A percentile compares a stretch with the other conserved stretches of the same genome.
Evolutionary conservation across 1,140 invertebrate species (phyloP).

Genomic region (Drosophila rufa): DNA sequence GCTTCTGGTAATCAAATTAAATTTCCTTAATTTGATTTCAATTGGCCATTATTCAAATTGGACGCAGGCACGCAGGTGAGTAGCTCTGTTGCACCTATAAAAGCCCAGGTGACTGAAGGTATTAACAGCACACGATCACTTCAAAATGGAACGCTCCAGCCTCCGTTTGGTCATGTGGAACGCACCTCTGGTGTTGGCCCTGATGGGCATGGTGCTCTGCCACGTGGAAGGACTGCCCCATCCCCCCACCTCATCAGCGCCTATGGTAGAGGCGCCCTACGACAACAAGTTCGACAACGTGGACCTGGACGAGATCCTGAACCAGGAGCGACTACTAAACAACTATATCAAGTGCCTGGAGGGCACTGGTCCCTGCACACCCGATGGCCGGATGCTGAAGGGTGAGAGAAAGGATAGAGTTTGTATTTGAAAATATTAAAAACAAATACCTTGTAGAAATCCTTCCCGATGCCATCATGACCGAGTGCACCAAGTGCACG

Average conservation of each 20-base stretch:
- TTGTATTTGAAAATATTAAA: not conserved
- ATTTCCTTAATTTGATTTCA: slow-evolving; percentile 62
- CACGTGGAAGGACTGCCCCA: slow-evolving; percentile 47
- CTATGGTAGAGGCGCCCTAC: slow-evolving; percentile 85
- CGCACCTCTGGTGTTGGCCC: not conserved
- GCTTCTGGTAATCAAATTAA: slow-evolving; percentile 60
- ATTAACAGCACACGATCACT: slow-evolving; percentile 12
- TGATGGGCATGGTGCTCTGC: slow-evolving; percentile 5
- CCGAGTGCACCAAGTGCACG: slow-evolving; percentile 88
- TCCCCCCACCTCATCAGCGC: slow-evolving; percentile 55
- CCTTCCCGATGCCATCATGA: slow-evolving; percentile 88
- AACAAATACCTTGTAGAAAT: slow-evolving; percentile 84
- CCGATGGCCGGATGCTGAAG: slow-evolving; percentile 90
- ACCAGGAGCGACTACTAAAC: slow-evolving; percentile 88
- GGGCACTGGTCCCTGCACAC: slow-evolving; percentile 88
- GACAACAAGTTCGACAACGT: slow-evolving; percentile 90
- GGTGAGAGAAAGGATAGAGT: slow-evolving; percentile 30
- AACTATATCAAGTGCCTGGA: slow-evolving; percentile 90
- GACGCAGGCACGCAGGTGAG: slow-evolving; percentile 48
- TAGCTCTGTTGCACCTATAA: slow-evolving; percentile 36
- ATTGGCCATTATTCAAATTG: slow-evolving; percentile 58
- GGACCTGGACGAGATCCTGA: slow-evolving; percentile 89
- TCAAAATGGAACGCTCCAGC: slow-evolving; percentile 15
- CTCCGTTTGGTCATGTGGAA: slow-evolving; percentile 4
- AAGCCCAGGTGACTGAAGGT: slow-evolving; percentile 18